Base-by-base conservation (phyloP, 2,113 vertebrate genomes). In the Dicaeum eximium region DNA sequence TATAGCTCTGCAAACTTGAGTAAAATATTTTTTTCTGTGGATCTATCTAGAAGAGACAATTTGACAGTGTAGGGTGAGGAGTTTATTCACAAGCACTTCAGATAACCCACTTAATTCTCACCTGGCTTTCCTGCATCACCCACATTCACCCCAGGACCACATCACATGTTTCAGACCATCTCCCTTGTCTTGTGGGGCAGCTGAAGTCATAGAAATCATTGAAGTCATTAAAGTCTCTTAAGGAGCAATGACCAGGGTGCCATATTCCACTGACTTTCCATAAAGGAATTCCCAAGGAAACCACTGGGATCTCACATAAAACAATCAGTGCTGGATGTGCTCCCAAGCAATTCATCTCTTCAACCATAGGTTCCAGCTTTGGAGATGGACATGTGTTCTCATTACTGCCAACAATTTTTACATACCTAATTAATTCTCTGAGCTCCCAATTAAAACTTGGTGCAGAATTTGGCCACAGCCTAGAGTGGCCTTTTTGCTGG, bases 361-460 rank as follows among this genome's bases (percentile, higher is more conserved):
- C 77, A 78, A 17, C 18, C 44, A 78, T 0, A 90, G 64, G 57
- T 72, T 90, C 47, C 5, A 10, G 54, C 79, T 83, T 86, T 81
- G 82, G 53, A 80, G 80, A 79, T 12, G 37, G 88, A 75, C 24
- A 16, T 3, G 44, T 84, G 65, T 74, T 83, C 53, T 88, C 93
- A 72, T 94, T 88, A 81, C 40, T 81, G 90, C 77, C 78, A 88
- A 96, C 18, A 91, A 92, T 91, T 94, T 96, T 96, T 90, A 90
- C 94, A 95, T 66, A 89, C 33, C 78, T 96, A 95, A 97, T 97
- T 97, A 96, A 96, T 88, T 97, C 96, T 94, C 92, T 75, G 85
- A 91, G 87, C 92, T 95, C 70, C 93, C 85, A 77, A 84, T 93
- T 93, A 97, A 96, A 93, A 86, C 51, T 70, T 86, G 74, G 91